Base-by-base conservation (phyloP, 2,888 invertebrate species). In the Nomada lathburiana region DNA sequence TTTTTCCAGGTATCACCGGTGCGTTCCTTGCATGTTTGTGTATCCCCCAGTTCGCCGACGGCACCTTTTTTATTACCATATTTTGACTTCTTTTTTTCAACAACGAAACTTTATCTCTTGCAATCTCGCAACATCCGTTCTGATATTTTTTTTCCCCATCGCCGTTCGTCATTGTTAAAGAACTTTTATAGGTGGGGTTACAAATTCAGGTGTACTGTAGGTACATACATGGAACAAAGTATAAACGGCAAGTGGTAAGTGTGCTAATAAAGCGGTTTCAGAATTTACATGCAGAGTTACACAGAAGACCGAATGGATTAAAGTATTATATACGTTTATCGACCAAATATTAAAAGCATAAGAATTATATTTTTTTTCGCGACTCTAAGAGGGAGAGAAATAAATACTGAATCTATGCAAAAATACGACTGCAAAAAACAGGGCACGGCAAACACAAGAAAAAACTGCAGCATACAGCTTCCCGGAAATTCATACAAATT, bases 21-120 rank as follows among this genome's bases (percentile, higher is more conserved):
- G 59, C 64, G 74, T 68, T 63, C 53, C 73, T 70, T 70, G 72
- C 68, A 77, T 83, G 77, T 84, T 78, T 86, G 77, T 86, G 73
- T 69, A 69, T 29, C 23, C 10, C 10, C 62, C 53, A n/a, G 9
- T 29, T 26, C 2, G 3, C 16, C 50, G 36, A 4, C 13, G 20
- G 57, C 52, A 29, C 57, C 52, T 67, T 75, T 59, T 47, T 5
- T 29, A 36, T 36, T 36, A 7, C 36, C 26, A 26, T 57, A 47
- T 50, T 47, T 64, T 23, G 47, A 50, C 70, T 60, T 74, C 55
- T 67, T 29, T 50, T 42, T 29, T 13, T 52, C 55, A 23, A 16
- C 62, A 59, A 57, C 74, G 60, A 64, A 67, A 52, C 62, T 75
- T 64, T 42, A 78, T 69, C 75, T 57, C 26, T 55, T 16, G 74